phyloP scores from a whole-genome alignment of 1,140 invertebrate genomes.

The Maniola jurtina region DNA sequence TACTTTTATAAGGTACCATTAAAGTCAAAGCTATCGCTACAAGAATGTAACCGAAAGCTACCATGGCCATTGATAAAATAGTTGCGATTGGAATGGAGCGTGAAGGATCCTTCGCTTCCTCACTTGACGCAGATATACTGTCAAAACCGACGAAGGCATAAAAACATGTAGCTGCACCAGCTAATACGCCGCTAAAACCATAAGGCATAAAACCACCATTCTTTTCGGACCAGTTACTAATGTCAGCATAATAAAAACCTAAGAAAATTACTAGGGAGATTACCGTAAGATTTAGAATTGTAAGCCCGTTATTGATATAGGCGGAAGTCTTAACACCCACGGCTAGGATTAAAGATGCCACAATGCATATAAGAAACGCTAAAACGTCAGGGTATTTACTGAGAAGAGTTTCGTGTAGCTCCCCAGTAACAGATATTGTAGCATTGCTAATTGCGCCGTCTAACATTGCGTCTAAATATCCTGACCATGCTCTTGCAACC shows the following conservation, averaged over 20 bases:
- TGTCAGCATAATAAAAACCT: conserved; percentile 89
- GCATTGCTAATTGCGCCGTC: conserved; percentile 89
- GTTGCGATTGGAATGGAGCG: conserved; percentile 91
- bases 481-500: conserved; percentile 95
- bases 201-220: conserved; percentile 90
- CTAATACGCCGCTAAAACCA: conserved; percentile 87
- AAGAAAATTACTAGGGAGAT: conserved; percentile 87
- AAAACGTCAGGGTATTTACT: conserved; percentile 89
- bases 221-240: conserved; percentile 87
- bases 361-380: conserved; percentile 87
- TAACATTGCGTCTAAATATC: conserved; percentile 92
- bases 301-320: conserved; percentile 89
- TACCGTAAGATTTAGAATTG: conserved; percentile 87
- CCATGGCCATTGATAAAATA: conserved; percentile 87
- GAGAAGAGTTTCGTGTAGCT: conserved; percentile 85
- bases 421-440: conserved; percentile 85
- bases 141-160: conserved; percentile 93
- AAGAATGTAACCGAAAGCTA: conserved; percentile 89
- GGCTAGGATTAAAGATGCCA: conserved; percentile 85
- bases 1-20: conserved; percentile 88
- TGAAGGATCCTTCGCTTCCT: conserved; percentile 90
- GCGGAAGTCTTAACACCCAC: conserved; percentile 93
- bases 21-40: conserved; percentile 90
- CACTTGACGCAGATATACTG: conserved; percentile 91
- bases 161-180: conserved; percentile 93